Percentiles rank a stretch among this genome's conserved stretches.
Conservation (phyloP, 2,113 vertebrate genomes). For the Seriola quinqueradiata region DNA sequence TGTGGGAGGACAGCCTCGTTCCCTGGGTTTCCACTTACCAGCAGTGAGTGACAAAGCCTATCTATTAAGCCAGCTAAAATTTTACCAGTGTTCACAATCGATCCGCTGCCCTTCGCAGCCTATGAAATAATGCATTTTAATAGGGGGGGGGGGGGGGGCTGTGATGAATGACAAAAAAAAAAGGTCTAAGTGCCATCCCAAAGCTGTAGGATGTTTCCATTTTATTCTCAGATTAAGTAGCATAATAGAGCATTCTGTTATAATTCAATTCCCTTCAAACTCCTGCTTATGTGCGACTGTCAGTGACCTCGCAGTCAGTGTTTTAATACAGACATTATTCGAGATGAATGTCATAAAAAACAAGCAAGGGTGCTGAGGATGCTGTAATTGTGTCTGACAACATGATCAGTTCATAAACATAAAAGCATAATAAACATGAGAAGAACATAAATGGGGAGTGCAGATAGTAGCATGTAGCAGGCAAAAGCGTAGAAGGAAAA, state of each 20-base stretch:
- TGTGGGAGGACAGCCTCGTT: slow-evolving; percentile 60
- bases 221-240: slow-evolving; percentile 19
- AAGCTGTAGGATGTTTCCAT: slow-evolving; percentile 27
- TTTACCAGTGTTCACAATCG: slow-evolving; percentile 65
- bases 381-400: slow-evolving; percentile 33
- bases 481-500: background rate
- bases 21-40: slow-evolving; percentile 45
- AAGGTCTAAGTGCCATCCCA: slow-evolving; percentile 5
- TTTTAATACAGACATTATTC: slow-evolving; percentile 28
- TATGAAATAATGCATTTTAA: slow-evolving; percentile 74
- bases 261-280: slow-evolving; percentile 20
- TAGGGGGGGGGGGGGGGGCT: slow-evolving; percentile 24
- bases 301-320: slow-evolving; percentile 39
- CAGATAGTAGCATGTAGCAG: background rate
- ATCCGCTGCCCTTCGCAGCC: slow-evolving; percentile 56
- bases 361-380: slow-evolving; percentile 22
- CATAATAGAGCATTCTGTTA: background rate
- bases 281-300: background rate
- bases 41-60: slow-evolving; percentile 68
- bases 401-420: slow-evolving; percentile 28
- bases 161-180: slow-evolving; percentile 48
- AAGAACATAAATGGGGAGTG: background rate
- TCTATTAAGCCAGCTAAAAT: slow-evolving; percentile 69
- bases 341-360: slow-evolving; percentile 35
- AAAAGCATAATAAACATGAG: slow-evolving; percentile 4